Conservation (phyloP, 2,113 vertebrate genomes). For the Alosa alosa region DNA sequence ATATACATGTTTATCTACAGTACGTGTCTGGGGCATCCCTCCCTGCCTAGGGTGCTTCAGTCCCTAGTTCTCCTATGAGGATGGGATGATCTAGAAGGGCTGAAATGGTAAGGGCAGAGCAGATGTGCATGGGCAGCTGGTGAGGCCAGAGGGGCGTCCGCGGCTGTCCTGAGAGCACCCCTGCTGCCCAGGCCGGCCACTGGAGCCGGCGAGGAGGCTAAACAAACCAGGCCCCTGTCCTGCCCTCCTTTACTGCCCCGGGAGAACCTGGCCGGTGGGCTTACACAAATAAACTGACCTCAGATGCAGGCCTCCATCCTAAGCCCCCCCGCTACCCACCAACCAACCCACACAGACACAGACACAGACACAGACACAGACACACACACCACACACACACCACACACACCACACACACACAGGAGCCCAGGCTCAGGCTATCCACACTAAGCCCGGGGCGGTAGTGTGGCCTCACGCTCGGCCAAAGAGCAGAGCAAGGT, state of each 20-base stretch:
- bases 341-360: not conserved
- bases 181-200: not conserved
- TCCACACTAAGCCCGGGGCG: not conserved
- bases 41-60: not conserved
- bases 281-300: constrained; percentile 9
- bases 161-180: not conserved
- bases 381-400: not conserved
- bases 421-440: not conserved
- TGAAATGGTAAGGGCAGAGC: not conserved
- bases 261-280: not conserved
- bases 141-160: not conserved
- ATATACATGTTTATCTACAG: not conserved
- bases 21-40: not conserved
- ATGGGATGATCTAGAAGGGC: not conserved
- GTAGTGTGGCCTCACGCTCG: not conserved
- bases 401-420: not conserved
- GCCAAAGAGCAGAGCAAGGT: not conserved
- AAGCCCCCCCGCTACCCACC: not conserved
- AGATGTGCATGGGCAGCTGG: not conserved
- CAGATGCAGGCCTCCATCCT: not conserved
- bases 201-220: not conserved
- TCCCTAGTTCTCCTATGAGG: not conserved
- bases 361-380: no score
- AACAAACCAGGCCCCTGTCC: not conserved
- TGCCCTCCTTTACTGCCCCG: not conserved